Evolutionary conservation across 2,888 invertebrate genomes (phyloP).

Genomic region (Chalcis sispes): DNA sequence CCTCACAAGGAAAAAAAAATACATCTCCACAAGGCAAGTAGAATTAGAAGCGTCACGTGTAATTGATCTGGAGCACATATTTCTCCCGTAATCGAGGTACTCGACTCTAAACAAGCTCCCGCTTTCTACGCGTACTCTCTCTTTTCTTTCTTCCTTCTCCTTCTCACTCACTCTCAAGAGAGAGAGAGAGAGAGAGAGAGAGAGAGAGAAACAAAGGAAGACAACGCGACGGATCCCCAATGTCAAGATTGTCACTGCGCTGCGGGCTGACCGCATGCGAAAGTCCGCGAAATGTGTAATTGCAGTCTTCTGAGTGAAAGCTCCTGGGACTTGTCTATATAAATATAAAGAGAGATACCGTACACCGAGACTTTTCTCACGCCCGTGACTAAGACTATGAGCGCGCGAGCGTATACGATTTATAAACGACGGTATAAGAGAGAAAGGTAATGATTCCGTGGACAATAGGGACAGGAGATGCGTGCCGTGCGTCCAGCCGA

Average conservation of each 20-base stretch:
- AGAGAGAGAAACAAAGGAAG: conserved; percentile 36
- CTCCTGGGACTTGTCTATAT: not conserved
- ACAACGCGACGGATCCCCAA: conserved; percentile 37
- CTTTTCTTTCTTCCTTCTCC: not conserved
- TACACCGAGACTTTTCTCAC: conserved; percentile 51
- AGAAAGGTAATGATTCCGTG: not conserved
- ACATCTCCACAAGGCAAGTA: not conserved
- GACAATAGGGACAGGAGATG: too few relatives aligned
- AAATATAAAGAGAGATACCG: conserved; percentile 13
- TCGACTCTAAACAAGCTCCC: not conserved
- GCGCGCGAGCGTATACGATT: not conserved
- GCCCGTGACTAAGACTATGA: conserved; percentile 23
- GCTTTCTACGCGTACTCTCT: conserved; percentile 19
- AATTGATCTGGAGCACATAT: conserved; percentile 24
- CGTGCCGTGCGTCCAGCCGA: not conserved
- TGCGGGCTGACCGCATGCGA: conserved; percentile 54
- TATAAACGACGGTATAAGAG: conserved; percentile 8
- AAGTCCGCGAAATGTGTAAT: conserved; percentile 42
- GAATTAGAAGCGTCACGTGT: not conserved
- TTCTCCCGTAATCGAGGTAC: too few relatives aligned
- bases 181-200: not conserved
- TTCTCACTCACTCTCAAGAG: not conserved
- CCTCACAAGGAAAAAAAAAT: too few relatives aligned
- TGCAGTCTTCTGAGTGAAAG: conserved; percentile 53
- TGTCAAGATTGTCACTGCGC: conserved; percentile 62